phyloP scores from a whole-genome alignment of 2,888 invertebrate species.

The Chymomyza caudatula region DNA sequence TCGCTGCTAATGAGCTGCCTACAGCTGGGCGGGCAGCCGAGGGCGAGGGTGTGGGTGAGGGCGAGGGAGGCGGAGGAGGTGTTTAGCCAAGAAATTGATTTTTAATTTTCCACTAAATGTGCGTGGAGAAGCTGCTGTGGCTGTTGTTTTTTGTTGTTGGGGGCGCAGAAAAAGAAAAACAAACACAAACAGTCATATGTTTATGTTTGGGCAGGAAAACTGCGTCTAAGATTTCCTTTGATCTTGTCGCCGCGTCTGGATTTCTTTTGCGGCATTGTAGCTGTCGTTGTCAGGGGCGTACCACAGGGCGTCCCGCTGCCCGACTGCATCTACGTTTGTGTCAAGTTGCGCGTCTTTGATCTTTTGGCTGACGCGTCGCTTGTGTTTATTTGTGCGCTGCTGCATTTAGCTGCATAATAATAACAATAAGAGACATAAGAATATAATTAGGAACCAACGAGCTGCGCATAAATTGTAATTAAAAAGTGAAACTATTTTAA shows the following conservation, averaged over 20 bases:
- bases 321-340: conserved; percentile 6
- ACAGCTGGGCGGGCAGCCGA: neutral
- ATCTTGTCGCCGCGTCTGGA: conserved; percentile 36
- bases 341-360: conserved; percentile 51
- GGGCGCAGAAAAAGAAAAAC: conserved; percentile 25
- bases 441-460: conserved; percentile 55
- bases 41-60: too few species aligned
- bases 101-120: conserved; percentile 47
- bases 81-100: conserved; percentile 62
- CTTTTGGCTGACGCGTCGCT: conserved; percentile 22
- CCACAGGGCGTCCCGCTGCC: conserved; percentile 26
- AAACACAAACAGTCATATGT: conserved; percentile 45
- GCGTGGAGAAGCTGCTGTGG: neutral
- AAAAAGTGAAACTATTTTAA: conserved; percentile 72
- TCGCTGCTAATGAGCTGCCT: conserved; percentile 54
- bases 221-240: conserved; percentile 65
- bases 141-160: conserved; percentile 25
- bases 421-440: neutral
- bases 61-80: conserved; percentile 1
- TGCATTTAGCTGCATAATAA: too few species aligned
- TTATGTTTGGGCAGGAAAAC: conserved; percentile 68
- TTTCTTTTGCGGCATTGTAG: conserved; percentile 35
- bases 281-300: conserved; percentile 28
- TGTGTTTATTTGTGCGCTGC: neutral
- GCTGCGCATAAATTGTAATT: conserved; percentile 63